A percentile compares a stretch with the other conserved stretches of the same genome.
These are phyloP conservation scores for Zaprionus lachaisei DNA, from an alignment of 1,140 invertebrate genomes.

Conservation along the genomic window DNA sequence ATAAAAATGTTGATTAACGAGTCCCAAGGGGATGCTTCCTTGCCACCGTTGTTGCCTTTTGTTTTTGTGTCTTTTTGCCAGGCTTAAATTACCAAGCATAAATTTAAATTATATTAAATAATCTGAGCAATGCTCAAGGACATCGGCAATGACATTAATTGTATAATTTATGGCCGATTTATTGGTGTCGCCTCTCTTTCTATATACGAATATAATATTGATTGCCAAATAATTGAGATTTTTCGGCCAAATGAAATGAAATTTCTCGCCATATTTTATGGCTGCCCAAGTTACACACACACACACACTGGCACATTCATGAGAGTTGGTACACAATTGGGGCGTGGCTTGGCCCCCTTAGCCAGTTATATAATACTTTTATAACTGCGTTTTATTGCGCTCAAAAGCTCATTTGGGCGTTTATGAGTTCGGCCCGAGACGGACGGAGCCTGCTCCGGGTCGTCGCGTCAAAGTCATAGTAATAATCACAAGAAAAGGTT, in stretches of 20 bases:
- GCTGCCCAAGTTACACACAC: constrained; percentile 24
- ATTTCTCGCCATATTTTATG: constrained; percentile 68
- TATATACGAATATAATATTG: constrained; percentile 64
- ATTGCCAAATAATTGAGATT: constrained; percentile 81
- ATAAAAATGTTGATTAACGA: constrained; percentile 82
- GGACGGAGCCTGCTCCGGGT: background rate
- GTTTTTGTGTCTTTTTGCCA: constrained; percentile 6
- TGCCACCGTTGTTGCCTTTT: constrained; percentile 10
- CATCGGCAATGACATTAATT: constrained; percentile 71
- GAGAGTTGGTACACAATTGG: constrained; percentile 3
- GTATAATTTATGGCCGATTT: constrained; percentile 73
- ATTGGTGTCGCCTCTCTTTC: constrained; percentile 39
- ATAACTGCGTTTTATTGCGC: constrained; percentile 54
- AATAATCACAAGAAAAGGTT: constrained; percentile 74
- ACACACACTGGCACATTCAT: constrained; percentile 4
- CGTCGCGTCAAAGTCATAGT: constrained; percentile 67
- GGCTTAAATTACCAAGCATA: constrained; percentile 69
- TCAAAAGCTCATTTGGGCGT: constrained; percentile 58
- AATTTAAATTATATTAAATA: constrained; percentile 81
- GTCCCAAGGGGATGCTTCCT: constrained; percentile 54
- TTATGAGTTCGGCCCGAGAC: constrained; percentile 47
- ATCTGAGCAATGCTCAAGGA: constrained; percentile 63
- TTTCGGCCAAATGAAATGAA: constrained; percentile 57
- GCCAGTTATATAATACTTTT: constrained; percentile 28
- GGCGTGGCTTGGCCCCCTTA: constrained; percentile 13